Base-by-base conservation (phyloP, 2,797 vertebrate species). In the Furcifer pardalis region DNA sequence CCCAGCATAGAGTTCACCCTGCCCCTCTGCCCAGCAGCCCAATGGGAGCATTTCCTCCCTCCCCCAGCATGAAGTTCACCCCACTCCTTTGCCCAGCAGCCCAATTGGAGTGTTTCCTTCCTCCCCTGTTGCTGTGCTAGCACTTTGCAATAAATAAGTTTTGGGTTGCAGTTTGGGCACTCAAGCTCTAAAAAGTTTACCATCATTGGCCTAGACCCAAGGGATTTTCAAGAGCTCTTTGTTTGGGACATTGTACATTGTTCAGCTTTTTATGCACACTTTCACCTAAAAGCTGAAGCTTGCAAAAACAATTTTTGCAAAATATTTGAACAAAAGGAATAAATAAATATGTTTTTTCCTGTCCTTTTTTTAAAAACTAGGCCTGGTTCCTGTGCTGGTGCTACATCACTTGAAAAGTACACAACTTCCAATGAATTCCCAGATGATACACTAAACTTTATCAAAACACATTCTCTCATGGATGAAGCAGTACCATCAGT, bases 401-500 rank as follows among this genome's bases (percentile, higher is more conserved):
- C 97, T 46, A 89, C 96, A 6, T 96, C 96, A 25, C 95, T 97
- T 95, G 98, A 99, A 95, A 97, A 95, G 93, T 99, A 97, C 79
- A 94, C 97, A 91, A 97, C 97, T 15, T 99, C 98, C 94, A 99
- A 97, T 1, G 98, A 99, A 95, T 99, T 99, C 90, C 98, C 98
- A 0, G 98, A 99, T 12, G 98, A 99, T 91, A 99, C 98, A 6
- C 95, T 99, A 91, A 99, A 99, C 95, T 99, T 99, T 94, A 98
- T 99, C 94, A 99, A 99, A 96, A 97, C 98, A 68, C 98, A 99
- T 93, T 98, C 98, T 2, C 96, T 99, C 91, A 99, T 99, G 98
- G 98, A 99, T 0, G 98, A 99, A 94, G 98, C 98, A 0, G 98
- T 99, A 72, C 97, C 98, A 72, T 98, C 98, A 83, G 97, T 99